Percentiles rank a stretch among this genome's conserved stretches.
Conservation (phyloP, 2,113 vertebrate genomes). For the Chlamydotis undulata region DNA sequence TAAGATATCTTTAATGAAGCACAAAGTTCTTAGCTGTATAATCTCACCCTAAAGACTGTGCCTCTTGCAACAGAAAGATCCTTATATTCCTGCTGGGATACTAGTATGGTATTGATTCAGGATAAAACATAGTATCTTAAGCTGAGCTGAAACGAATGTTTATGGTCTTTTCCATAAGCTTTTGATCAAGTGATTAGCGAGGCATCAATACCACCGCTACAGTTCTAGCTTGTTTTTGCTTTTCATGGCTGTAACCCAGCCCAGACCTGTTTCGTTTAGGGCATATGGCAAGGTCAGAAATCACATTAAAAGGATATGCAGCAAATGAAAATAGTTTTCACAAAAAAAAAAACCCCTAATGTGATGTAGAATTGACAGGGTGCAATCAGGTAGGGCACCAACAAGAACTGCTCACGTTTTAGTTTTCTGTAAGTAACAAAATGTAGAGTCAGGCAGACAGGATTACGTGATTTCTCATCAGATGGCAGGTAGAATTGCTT, state of each 20-base stretch:
- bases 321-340: neutral
- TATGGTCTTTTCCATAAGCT: neutral
- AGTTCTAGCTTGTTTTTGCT: neutral
- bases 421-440: neutral
- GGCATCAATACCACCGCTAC: neutral
- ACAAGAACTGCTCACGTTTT: neutral
- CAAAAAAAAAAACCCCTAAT: neutral
- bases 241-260: neutral
- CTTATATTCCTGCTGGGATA: neutral
- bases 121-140: slow-evolving; percentile 2
- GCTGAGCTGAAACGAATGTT: neutral
- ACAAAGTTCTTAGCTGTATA: neutral
- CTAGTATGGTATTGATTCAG: neutral
- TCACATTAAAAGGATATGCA: neutral
- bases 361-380: neutral
- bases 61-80: neutral
- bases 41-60: neutral
- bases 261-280: neutral
- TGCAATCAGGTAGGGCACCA: neutral
- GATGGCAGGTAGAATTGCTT: neutral
- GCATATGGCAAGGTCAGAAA: neutral
- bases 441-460: neutral
- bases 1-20: too few relatives aligned
- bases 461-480: neutral
- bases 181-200: slow-evolving; percentile 32